A percentile compares a stretch with the other conserved stretches of the same genome.
phyloP scores from a whole-genome alignment of 2,113 vertebrate genomes.

The Columba livia region DNA sequence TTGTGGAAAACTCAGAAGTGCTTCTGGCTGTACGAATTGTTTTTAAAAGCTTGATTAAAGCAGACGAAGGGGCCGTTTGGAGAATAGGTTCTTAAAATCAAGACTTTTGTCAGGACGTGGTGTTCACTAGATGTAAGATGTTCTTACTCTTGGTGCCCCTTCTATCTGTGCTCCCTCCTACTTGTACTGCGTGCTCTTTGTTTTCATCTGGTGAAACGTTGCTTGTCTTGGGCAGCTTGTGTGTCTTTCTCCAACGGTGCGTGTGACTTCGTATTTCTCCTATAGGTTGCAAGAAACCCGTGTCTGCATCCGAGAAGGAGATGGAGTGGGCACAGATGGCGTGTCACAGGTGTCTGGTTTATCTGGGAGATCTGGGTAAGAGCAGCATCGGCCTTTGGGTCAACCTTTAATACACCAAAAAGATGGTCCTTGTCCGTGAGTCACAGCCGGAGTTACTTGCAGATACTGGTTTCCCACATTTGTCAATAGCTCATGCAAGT shows the following conservation, averaged over 20 bases:
- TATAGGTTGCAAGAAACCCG: slow-evolving; percentile 90
- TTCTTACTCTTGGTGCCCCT: background rate
- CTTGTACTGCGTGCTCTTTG: background rate
- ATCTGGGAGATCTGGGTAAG: slow-evolving; percentile 96
- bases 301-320: slow-evolving; percentile 92
- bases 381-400: background rate
- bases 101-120: background rate
- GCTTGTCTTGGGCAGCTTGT: background rate
- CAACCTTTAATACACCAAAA: background rate
- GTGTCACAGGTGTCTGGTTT: slow-evolving; percentile 94
- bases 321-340: slow-evolving; percentile 99
- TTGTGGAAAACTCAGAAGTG: background rate
- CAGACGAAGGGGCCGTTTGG: too few relatives aligned
- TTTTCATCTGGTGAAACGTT: background rate
- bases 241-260: background rate
- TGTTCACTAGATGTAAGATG: background rate
- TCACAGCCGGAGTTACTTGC: background rate
- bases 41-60: background rate
- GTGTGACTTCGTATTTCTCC: background rate
- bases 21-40: background rate
- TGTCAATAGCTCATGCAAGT: background rate
- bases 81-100: background rate
- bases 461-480: background rate
- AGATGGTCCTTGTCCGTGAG: background rate
- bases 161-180: background rate